Evolutionary conservation across 1,140 invertebrate species (phyloP).

Genomic region (Pectinophora gossypiella): DNA sequence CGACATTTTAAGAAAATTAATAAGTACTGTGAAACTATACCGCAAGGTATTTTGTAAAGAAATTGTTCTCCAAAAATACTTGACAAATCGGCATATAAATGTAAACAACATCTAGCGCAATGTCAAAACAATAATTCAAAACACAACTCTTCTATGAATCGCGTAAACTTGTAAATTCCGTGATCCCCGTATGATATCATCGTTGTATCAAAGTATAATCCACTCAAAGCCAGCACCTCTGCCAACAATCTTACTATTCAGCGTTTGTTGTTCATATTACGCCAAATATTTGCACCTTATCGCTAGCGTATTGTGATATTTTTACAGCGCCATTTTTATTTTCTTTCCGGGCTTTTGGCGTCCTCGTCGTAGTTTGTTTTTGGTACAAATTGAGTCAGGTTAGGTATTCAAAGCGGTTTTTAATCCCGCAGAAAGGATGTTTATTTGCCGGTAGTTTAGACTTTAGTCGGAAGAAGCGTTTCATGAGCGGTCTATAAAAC

Average conservation of each 20-base stretch:
- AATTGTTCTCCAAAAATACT: too few species aligned
- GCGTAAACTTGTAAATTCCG: slow-evolving; percentile 4
- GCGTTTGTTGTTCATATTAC: slow-evolving; percentile 49
- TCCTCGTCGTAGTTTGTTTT: slow-evolving; percentile 15
- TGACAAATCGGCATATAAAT: too few species aligned
- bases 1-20: too few species aligned
- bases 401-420: background rate
- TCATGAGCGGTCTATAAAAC: background rate
- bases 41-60: too few species aligned
- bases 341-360: slow-evolving; percentile 35
- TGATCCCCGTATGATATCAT: slow-evolving; percentile 39
- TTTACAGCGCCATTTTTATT: slow-evolving; percentile 49
- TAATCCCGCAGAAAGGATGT: slow-evolving; percentile 8
- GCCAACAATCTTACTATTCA: slow-evolving; percentile 59
- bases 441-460: slow-evolving; percentile 7
- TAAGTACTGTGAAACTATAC: too few species aligned
- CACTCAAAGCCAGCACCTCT: slow-evolving; percentile 26
- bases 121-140: too few species aligned
- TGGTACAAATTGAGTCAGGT: background rate
- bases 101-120: too few species aligned
- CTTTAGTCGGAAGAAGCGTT: too few species aligned
- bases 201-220: slow-evolving; percentile 27
- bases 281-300: slow-evolving; percentile 60
- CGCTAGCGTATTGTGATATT: slow-evolving; percentile 39
- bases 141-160: too few species aligned